phyloP scores from a whole-genome alignment of 2,797 vertebrate species.

The Salarias fasciatus region DNA sequence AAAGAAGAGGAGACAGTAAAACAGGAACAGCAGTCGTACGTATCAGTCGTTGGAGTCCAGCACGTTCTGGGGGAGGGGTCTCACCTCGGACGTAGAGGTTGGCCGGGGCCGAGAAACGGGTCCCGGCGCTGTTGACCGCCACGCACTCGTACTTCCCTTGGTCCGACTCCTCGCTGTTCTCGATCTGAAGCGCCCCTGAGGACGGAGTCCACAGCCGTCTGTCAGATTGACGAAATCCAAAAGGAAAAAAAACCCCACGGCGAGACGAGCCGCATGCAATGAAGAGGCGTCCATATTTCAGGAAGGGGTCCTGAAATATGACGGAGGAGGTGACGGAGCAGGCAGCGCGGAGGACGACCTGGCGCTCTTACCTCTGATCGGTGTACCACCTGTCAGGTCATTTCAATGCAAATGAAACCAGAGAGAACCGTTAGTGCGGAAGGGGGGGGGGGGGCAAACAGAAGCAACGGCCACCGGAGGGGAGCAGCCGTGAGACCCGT shows the following conservation, averaged over 20 bases:
- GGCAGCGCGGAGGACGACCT: conserved; percentile 82
- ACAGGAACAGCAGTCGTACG: conserved; percentile 82
- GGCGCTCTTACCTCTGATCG: conserved; percentile 99
- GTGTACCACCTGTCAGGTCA: conserved; percentile 99
- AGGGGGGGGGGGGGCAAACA: conserved; percentile 67
- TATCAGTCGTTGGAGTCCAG: conserved; percentile 56
- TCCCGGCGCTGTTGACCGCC: conserved; percentile 95
- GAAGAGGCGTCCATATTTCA: no score
- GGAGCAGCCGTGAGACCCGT: no score
- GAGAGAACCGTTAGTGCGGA: conserved; percentile 95
- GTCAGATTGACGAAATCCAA: no score
- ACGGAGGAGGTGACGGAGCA: conserved; percentile 32
- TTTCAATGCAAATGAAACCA: conserved; percentile 99
- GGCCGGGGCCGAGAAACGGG: conserved; percentile 95
- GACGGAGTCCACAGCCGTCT: no score
- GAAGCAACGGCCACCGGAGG: conserved; percentile 73
- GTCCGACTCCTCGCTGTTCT: conserved; percentile 97
- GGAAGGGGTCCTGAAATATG: no score
- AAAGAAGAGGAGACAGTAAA: conserved; percentile 86
- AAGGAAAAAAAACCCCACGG: no score
- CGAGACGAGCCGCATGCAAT: no score
- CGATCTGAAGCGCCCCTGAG: conserved; percentile 98
- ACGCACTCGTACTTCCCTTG: conserved; percentile 99
- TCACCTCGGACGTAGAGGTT: conserved; percentile 99
- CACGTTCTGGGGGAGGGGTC: conserved; percentile 53